Evolutionary conservation across 2,113 vertebrate species (phyloP), one percentile per base, ranked within the genome.

Genomic region (Daphoenositta chrysoptera): DNA sequence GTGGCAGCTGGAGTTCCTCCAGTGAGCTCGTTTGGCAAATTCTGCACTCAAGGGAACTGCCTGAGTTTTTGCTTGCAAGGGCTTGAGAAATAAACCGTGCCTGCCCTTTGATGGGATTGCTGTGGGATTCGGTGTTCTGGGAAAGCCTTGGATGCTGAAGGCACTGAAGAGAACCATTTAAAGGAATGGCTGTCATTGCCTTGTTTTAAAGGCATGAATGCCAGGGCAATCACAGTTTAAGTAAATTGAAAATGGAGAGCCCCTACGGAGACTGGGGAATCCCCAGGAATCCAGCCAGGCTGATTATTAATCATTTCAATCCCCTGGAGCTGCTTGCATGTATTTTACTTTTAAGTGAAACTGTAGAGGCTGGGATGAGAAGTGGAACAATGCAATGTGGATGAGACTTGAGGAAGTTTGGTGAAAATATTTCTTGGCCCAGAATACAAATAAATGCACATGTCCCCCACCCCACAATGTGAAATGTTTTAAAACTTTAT

Each of bases 391-490:
- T 15, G 17, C 6, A 23, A 8, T 5, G 30, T 57, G 39, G n/a
- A 31, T 57, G 75, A 72, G 28, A 31, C 40, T 17, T 68, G 35
- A 85, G 35, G 21, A 81, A 53, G 22, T 26, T 31, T 31, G 31
- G 20, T 83, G 40, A 15, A 83, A 86, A 5, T 80, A 48, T 69
- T 88, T 76, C 15, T 78, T 48, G 27, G 56, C 5, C 14, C n/a
- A 64, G 33, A 75, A 84, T 28, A n/a, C n/a, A 83, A 57, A 72
- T 8, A 51, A 31, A 27, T 51, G 45, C 35, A 45, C 53, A 13
- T 5, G 7, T 3, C 4, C 16, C 3, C 26, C 8, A 31, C 4
- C 15, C 7, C 13, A 0, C 45, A 10, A 35, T 0, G 0, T 21
- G 22, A 82, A 66, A 79, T 22, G 10, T 60, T 78, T 82, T 20